Percentiles rank a stretch among this genome's conserved stretches.
Conservation (phyloP, 2,888 invertebrate genomes). For the Netelia inedita region DNA sequence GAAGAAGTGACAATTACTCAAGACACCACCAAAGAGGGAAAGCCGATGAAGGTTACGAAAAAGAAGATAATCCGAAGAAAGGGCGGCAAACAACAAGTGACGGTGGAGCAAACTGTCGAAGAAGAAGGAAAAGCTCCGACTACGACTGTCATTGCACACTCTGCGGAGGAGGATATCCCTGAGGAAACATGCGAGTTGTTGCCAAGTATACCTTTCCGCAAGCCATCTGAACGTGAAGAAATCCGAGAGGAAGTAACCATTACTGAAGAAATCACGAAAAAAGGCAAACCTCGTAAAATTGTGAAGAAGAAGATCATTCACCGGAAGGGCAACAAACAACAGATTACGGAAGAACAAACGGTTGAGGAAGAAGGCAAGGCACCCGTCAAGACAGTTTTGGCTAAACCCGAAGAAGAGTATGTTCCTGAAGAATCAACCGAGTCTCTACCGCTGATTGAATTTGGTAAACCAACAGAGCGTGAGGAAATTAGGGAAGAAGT, state of each 20-base stretch:
- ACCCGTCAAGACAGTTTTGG: slow-evolving; percentile 83
- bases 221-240: slow-evolving; percentile 83
- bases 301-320: slow-evolving; percentile 76
- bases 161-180: slow-evolving; percentile 30
- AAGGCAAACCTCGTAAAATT: slow-evolving; percentile 74
- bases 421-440: slow-evolving; percentile 76
- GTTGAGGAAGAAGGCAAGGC: slow-evolving; percentile 84
- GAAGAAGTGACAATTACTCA: slow-evolving; percentile 80
- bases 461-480: slow-evolving; percentile 70
- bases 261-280: slow-evolving; percentile 67
- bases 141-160: slow-evolving; percentile 42
- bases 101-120: slow-evolving; percentile 74
- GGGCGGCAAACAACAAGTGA: slow-evolving; percentile 30
- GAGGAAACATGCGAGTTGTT: slow-evolving; percentile 70
- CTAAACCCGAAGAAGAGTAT: slow-evolving; percentile 65
- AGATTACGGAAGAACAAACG: slow-evolving; percentile 68
- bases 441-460: slow-evolving; percentile 60
- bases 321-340: slow-evolving; percentile 79
- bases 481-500: slow-evolving; percentile 74
- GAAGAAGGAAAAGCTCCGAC: slow-evolving; percentile 79
- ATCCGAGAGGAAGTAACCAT: slow-evolving; percentile 58
- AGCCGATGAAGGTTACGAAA: slow-evolving; percentile 79
- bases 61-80: slow-evolving; percentile 49
- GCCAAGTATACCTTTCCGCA: slow-evolving; percentile 79
- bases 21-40: slow-evolving; percentile 78